These are phyloP conservation scores for Eulacestoma nigropectus DNA, from an alignment of 2,113 vertebrate species.

Conservation along the genomic window DNA sequence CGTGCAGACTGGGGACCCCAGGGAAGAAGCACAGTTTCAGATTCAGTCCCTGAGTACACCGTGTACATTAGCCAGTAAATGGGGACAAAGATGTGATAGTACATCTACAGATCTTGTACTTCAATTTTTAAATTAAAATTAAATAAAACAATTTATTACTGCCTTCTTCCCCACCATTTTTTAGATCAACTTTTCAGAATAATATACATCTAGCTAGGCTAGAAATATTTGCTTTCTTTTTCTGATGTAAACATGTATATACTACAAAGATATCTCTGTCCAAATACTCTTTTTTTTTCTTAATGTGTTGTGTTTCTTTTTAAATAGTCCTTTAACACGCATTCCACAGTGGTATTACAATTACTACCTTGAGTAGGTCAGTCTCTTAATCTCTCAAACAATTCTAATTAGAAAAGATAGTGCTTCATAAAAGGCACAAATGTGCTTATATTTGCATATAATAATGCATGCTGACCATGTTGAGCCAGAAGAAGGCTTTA, in stretches of 20 bases:
- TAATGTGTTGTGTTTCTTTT: background rate
- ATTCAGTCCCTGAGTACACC: background rate
- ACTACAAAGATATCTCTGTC: background rate
- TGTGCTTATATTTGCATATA: background rate
- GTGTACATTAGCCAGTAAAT: background rate
- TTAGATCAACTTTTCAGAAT: background rate
- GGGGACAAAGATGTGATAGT: constrained; percentile 26
- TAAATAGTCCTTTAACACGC: background rate
- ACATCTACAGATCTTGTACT: background rate
- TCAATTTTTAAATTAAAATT: background rate
- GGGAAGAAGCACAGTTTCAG: constrained; percentile 49
- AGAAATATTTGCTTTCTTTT: background rate
- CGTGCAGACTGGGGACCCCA: background rate
- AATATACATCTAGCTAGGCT: background rate
- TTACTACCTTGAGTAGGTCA: background rate
- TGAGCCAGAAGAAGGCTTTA: constrained; percentile 15
- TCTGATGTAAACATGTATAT: background rate
- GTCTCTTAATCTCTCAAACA: constrained; percentile 13
- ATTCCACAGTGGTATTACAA: background rate
- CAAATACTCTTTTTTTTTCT: background rate
- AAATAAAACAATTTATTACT: background rate
- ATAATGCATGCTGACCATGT: constrained; percentile 5
- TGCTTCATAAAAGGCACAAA: background rate
- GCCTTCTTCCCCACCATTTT: background rate
- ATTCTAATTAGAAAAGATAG: background rate